phyloP scores from a whole-genome alignment of 2,888 invertebrate genomes.

The Unio pictorum region DNA sequence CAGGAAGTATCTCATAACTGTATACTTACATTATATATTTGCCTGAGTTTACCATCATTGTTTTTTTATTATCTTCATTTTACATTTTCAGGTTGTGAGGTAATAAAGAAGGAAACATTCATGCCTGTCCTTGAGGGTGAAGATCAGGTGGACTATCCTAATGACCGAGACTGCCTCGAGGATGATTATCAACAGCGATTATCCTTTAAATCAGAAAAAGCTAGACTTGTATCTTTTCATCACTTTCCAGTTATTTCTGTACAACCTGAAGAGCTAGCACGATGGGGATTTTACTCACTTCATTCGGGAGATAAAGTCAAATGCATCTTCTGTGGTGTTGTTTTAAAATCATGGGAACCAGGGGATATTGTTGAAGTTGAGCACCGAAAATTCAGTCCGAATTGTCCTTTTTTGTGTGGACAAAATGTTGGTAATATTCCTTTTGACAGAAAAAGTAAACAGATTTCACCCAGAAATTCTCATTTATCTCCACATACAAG shows the following conservation, averaged over 20 bases:
- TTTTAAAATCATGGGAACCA: conserved; percentile 36
- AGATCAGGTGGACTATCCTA: conserved; percentile 2
- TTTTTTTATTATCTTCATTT: no score
- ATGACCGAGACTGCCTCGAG: conserved; percentile 8
- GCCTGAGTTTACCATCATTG: no score
- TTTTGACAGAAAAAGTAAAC: not conserved
- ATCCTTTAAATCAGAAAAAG: conserved; percentile 24
- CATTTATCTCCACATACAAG: no score
- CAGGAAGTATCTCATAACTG: no score
- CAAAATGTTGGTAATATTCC: conserved; percentile 32
- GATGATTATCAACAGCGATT: conserved; percentile 20
- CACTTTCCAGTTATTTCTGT: conserved; percentile 34
- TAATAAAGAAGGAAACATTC: conserved; percentile 1
- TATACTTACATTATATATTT: no score
- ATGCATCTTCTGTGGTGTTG: conserved; percentile 39
- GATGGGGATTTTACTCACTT: conserved; percentile 36
- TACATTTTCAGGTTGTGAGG: not conserved
- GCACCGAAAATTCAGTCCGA: conserved; percentile 28
- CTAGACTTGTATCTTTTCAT: conserved; percentile 24
- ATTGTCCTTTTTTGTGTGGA: conserved; percentile 31
- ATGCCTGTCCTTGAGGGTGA: conserved; percentile 2
- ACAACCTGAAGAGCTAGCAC: conserved; percentile 27
- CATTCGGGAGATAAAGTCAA: conserved; percentile 31
- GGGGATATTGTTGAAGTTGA: conserved; percentile 32
- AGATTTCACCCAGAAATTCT: no score